Conservation (phyloP, 2,888 invertebrate genomes). For the Bruchidius siliquastri region DNA sequence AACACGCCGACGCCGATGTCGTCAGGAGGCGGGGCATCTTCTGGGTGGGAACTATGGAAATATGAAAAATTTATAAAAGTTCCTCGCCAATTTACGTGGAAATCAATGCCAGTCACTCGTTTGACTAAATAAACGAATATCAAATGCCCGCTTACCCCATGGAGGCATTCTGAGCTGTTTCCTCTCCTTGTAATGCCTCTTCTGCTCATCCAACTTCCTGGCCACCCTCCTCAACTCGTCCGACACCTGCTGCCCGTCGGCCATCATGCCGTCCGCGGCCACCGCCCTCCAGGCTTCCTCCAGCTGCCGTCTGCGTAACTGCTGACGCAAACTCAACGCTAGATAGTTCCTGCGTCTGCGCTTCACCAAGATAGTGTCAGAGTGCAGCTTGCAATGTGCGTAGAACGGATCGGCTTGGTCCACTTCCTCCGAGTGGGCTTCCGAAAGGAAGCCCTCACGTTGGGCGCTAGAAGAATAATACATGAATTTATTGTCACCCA, state of each 20-base stretch:
- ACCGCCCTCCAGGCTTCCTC: constrained; percentile 34
- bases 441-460: constrained; percentile 85
- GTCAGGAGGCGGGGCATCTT: constrained; percentile 89
- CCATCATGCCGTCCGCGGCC: constrained; percentile 30
- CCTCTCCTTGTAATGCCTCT: constrained; percentile 73
- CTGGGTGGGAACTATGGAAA: constrained; percentile 76
- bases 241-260: constrained; percentile 56
- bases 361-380: constrained; percentile 82
- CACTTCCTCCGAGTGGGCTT: constrained; percentile 84
- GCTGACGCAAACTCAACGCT: constrained; percentile 76
- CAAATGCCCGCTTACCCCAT: constrained; percentile 63
- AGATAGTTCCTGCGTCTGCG: constrained; percentile 80
- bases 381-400: constrained; percentile 93
- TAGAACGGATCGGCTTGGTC: constrained; percentile 96
- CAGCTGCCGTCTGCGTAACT: constrained; percentile 58
- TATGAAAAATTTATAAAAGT: constrained; percentile 7
- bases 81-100: too few relatives aligned
- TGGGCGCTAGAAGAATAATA: constrained; percentile 68
- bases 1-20: constrained; percentile 85
- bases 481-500: background rate
- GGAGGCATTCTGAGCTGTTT: constrained; percentile 72
- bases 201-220: constrained; percentile 77
- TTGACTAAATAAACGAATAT: too few relatives aligned
- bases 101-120: too few relatives aligned
- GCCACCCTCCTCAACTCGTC: constrained; percentile 71